Base-by-base conservation (phyloP, 2,113 vertebrate genomes). In the Panthera tigris region DNA sequence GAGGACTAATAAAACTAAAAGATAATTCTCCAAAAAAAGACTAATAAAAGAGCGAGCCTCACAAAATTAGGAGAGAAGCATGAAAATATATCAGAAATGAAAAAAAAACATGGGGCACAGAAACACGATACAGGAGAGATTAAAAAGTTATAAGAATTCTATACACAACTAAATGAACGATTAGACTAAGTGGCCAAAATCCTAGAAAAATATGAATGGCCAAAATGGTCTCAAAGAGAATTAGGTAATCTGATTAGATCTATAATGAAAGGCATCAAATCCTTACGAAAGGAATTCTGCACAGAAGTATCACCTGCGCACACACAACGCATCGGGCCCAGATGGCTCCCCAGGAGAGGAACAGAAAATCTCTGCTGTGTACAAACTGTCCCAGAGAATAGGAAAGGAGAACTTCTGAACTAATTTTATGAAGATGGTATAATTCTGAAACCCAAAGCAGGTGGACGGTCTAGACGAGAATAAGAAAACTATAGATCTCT, bases 171-270 rank as follows among this genome's bases (percentile, higher is more conserved):
- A 93, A 89, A 83, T 39, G 76, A 93, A 91, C 19, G n/a, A 48
- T 80, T 65, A 81, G 27, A 89, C 4, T 39, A 96, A 91, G 36
- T 69, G 27, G 39, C 25, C 25, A 68, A 66, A 71, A 73, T 31
- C n/a, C 13, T 61, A 97, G 74, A 45, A 94, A 97, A 86, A 89
- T 4, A 89, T 10, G 68, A 80, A 81, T 71, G 41, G 88, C 48
- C 41, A 81, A 88, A 76, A 94, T 33, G 12, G 10, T 74, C 65
- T 91, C 48, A 68, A 68, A 61, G 92, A 92, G 50, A 91, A 83
- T 29, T 69, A 41, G 36, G 16, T 61, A 63, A 63, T 21, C 85
- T 52, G n/a, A 74, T 68, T 3, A 95, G 41, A 87, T 65, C 50
- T 65, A 7, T n/a, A 76, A 68, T 15, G 63, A 92, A 80, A 76